Conservation (phyloP, 30 jellyfish, hydroid and myxozoan genomes). For the Cassiopea xamachana region DNA sequence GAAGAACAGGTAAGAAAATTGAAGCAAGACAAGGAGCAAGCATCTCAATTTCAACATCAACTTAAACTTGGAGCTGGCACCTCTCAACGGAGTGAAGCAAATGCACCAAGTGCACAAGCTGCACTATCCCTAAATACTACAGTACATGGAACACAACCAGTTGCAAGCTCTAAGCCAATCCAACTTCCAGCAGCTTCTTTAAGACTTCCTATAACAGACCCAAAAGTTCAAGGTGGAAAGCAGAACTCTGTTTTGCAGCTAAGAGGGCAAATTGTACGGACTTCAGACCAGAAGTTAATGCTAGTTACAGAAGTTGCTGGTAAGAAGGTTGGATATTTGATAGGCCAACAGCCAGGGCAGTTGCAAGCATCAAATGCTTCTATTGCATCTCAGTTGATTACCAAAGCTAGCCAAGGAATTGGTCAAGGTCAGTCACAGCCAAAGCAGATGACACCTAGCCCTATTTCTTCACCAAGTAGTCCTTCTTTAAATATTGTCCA, state of each 20-base stretch:
- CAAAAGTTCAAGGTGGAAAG: slow-evolving; percentile 44
- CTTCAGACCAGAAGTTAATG: slow-evolving; percentile 94
- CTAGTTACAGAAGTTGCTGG: slow-evolving; percentile 98
- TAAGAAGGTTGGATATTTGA: slow-evolving; percentile 90
- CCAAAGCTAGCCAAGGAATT: slow-evolving; percentile 27
- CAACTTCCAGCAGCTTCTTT: slow-evolving; percentile 23
- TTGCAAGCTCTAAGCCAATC: not conserved
- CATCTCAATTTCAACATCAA: slow-evolving; percentile 46
- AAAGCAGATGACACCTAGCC: not conserved
- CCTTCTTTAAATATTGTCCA: not conserved
- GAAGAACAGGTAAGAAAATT: slow-evolving; percentile 68
- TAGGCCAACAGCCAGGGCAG: slow-evolving; percentile 79
- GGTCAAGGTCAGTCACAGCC: slow-evolving; percentile 22
- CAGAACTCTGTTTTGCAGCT: slow-evolving; percentile 57
- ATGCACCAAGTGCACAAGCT: not conserved
- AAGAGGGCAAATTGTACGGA: slow-evolving; percentile 91
- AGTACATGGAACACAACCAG: not conserved
- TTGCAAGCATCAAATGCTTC: slow-evolving; percentile 48
- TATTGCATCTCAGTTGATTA: slow-evolving; percentile 32
- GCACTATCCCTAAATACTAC: not conserved
- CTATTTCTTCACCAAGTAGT: slow-evolving; percentile 5
- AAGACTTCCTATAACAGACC: slow-evolving; percentile 45
- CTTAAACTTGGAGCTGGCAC: slow-evolving; percentile 4
- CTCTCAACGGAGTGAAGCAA: not conserved
- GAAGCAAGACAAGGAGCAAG: slow-evolving; percentile 61